A percentile compares a stretch with the other conserved stretches of the same genome.
These are phyloP conservation scores for Chunga burmeisteri DNA, from an alignment of 2,113 vertebrate genomes.

Conservation along the genomic window DNA sequence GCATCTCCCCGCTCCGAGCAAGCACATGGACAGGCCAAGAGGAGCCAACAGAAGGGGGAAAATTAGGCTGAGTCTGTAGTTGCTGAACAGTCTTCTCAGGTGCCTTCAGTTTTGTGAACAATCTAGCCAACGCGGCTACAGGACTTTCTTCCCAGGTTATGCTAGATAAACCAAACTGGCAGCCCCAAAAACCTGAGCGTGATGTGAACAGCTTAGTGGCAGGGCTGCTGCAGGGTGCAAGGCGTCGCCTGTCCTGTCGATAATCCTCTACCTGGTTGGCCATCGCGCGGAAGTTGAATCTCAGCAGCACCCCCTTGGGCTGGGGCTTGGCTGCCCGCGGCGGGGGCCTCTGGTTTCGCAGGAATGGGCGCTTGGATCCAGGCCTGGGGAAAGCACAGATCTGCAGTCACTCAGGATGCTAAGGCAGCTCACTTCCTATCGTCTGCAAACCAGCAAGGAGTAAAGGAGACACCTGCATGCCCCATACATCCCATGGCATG, in stretches of 20 bases:
- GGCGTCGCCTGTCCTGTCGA: not conserved
- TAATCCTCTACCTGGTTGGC: slow-evolving; percentile 75
- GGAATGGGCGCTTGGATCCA: slow-evolving; percentile 28
- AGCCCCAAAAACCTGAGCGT: not conserved
- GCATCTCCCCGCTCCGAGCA: not conserved
- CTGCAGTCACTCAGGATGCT: not conserved
- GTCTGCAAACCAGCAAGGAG: not conserved
- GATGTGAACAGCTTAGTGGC: not conserved
- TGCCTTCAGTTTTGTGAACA: not conserved
- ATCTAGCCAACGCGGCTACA: not conserved
- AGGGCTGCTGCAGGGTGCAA: not conserved
- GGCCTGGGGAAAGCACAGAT: slow-evolving; percentile 14
- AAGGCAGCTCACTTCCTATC: not conserved
- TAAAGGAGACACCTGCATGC: not conserved
- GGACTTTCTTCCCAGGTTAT: not conserved
- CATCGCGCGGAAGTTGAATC: slow-evolving; percentile 74
- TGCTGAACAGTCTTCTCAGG: slow-evolving; percentile 39
- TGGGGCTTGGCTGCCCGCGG: not conserved
- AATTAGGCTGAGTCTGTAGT: slow-evolving; percentile 1
- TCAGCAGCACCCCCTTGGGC: slow-evolving; percentile 71
- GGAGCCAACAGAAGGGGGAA: not conserved
- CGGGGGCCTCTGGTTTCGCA: slow-evolving; percentile 7
- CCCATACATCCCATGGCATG: rapidly evolving
- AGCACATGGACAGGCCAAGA: not conserved
- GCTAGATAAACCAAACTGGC: not conserved